These are phyloP conservation scores for Dyspetes luteomarginatus DNA, from an alignment of 2,888 invertebrate genomes.

Conservation along the genomic window DNA sequence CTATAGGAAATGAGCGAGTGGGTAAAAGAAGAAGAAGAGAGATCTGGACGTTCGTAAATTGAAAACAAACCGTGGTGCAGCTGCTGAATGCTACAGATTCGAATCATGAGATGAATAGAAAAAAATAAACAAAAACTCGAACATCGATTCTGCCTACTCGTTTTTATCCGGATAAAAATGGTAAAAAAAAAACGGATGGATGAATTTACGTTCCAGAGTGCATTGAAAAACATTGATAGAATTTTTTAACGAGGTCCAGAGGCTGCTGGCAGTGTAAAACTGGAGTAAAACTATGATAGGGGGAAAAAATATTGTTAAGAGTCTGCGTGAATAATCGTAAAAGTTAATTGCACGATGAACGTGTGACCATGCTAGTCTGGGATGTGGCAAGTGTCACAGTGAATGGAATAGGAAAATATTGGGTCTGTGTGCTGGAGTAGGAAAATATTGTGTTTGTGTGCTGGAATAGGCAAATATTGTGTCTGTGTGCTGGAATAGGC, in stretches of 20 bases:
- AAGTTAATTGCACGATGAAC: constrained; percentile 40
- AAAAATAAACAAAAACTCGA: too few species aligned
- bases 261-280: neutral
- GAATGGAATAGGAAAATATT: constrained; percentile 13
- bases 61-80: too few species aligned
- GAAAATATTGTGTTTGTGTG: too few species aligned
- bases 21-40: neutral
- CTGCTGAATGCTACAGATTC: too few species aligned
- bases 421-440: neutral
- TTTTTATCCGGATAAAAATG: too few species aligned
- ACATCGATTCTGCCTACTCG: too few species aligned
- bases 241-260: too few species aligned
- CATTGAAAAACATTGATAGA: neutral
- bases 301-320: neutral
- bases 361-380: constrained; percentile 32
- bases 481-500: neutral
- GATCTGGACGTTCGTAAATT: neutral
- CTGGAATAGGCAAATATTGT: neutral
- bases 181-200: too few species aligned
- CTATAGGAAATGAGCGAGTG: constrained; percentile 5
- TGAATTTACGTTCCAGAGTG: too few species aligned
- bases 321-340: constrained; percentile 36
- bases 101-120: too few species aligned
- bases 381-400: constrained; percentile 10
- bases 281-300: neutral